Evolutionary conservation across 2,113 vertebrate genomes (phyloP), one percentile per base, ranked within the genome.

Genomic region (Symphodus melops): DNA sequence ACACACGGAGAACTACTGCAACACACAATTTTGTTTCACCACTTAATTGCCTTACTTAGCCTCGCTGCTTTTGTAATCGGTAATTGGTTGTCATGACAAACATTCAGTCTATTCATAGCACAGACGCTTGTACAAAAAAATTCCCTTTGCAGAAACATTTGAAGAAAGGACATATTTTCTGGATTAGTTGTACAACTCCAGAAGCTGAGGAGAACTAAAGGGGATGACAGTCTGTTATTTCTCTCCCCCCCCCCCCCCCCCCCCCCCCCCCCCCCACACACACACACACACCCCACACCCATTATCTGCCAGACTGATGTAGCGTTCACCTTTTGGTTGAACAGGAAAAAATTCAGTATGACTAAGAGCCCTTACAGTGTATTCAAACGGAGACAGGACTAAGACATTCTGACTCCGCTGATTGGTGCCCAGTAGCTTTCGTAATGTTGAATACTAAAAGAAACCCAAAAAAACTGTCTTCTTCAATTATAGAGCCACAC

Each of bases 1-100:
- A 74, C 23, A 65, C 61, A 66, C 42, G 1, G 59, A 56, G 64
- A 64, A 52, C 70, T 53, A 42, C 21, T 55, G 65, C 66, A 70
- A 79, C 46, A 75, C 71, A 67, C 73, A 53, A 68, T 86, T 85
- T 89, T 52, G 49, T 88, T 80, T 85, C 77, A 79, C 60, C 65
- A 67, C 58, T 85, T 92, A 92, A 93, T 91, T 91, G 84, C 81
- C 76, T 88, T 86, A 88, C 79, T 87, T 89, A 89, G 75, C 76
- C 73, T 79, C 73, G 73, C 75, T 84, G 79, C 79, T 88, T 88
- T 91, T 89, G 85, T 88, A 87, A 77, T 89, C 89, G 84, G 68
- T 91, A 90, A 92, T 87, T 90, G 88, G 91, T 93, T 93, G 92
- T 92, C 92, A 94, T 94, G 93, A 92, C 91, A 90, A 91, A 90